phyloP scores from a whole-genome alignment of 2,113 vertebrate genomes.

The Rafetus swinhoei region DNA sequence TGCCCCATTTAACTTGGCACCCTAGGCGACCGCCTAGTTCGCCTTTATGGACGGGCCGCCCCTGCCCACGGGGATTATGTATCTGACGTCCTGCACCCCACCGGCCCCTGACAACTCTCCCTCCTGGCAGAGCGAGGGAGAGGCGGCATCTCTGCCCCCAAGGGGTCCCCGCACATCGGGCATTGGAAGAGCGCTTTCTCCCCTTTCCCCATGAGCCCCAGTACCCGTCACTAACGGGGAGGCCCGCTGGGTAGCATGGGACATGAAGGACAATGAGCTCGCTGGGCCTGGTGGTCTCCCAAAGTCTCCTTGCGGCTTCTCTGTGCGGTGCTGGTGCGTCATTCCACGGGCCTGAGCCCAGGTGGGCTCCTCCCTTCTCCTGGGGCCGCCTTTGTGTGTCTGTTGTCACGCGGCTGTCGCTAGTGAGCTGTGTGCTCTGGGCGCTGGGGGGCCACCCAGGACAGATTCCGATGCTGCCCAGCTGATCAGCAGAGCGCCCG shows the following conservation, averaged over 20 bases:
- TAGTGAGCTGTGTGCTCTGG: neutral
- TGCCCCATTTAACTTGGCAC: too few relatives aligned
- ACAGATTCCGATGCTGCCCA: too few relatives aligned
- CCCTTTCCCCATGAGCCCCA: neutral
- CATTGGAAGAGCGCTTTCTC: neutral
- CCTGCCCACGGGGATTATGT: too few relatives aligned
- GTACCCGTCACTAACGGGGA: neutral
- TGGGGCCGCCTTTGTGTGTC: neutral
- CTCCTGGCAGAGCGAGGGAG: fast-evolving
- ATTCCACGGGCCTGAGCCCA: neutral
- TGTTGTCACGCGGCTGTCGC: neutral
- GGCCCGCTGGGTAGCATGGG: neutral
- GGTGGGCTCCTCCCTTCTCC: neutral
- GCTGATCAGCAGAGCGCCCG: too few relatives aligned
- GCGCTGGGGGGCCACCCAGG: too few relatives aligned
- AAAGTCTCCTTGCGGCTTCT: neutral
- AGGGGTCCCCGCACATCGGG: neutral
- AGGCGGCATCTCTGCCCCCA: neutral
- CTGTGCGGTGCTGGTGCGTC: neutral
- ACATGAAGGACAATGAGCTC: neutral
- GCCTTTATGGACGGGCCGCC: too few relatives aligned
- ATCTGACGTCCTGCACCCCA: neutral
- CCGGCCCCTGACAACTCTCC: neutral
- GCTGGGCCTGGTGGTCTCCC: neutral
- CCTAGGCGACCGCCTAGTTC: too few relatives aligned